Evolutionary conservation across 2,888 invertebrate genomes (phyloP).

Genomic region (Diarsia mendica): DNA sequence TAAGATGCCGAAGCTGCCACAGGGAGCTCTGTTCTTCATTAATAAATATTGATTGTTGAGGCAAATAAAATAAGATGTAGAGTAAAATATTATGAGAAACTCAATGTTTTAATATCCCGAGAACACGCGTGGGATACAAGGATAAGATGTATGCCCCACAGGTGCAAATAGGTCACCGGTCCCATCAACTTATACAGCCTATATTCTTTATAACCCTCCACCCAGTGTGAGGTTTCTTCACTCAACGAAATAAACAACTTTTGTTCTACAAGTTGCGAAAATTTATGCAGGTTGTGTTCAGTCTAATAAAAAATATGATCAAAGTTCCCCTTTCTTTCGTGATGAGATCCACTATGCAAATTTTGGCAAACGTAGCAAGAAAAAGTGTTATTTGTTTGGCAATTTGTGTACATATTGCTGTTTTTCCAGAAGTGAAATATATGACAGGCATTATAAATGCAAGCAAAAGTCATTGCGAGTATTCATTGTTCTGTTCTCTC

Average conservation of each 20-base stretch:
- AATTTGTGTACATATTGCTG: slow-evolving; percentile 47
- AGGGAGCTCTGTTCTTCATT: slow-evolving; percentile 29
- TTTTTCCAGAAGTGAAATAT: slow-evolving; percentile 37
- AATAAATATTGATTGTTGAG: slow-evolving; percentile 25
- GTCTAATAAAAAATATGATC: slow-evolving; percentile 57
- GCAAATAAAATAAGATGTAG: neutral
- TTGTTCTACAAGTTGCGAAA: slow-evolving; percentile 61
- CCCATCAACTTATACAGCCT: slow-evolving; percentile 57
- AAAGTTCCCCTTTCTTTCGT: slow-evolving; percentile 47
- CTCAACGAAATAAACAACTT: slow-evolving; percentile 63
- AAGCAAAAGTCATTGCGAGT: slow-evolving; percentile 49
- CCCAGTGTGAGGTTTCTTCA: slow-evolving; percentile 39
- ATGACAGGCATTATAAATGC: slow-evolving; percentile 47
- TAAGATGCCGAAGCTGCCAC: slow-evolving; percentile 48
- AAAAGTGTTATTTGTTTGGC: slow-evolving; percentile 35
- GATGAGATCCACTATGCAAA: slow-evolving; percentile 48
- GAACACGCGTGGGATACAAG: neutral
- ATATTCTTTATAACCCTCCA: slow-evolving; percentile 51
- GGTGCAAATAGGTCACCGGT: slow-evolving; percentile 61
- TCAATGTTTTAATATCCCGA: slow-evolving; percentile 9
- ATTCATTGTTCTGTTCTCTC: slow-evolving; percentile 50
- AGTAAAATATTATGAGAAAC: neutral
- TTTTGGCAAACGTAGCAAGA: slow-evolving; percentile 34
- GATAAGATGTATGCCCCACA: slow-evolving; percentile 17
- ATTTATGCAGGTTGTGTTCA: slow-evolving; percentile 56